phyloP scores from a whole-genome alignment of 53 echinoderm and acorn worm species.

The Apostichopus leukothele region DNA sequence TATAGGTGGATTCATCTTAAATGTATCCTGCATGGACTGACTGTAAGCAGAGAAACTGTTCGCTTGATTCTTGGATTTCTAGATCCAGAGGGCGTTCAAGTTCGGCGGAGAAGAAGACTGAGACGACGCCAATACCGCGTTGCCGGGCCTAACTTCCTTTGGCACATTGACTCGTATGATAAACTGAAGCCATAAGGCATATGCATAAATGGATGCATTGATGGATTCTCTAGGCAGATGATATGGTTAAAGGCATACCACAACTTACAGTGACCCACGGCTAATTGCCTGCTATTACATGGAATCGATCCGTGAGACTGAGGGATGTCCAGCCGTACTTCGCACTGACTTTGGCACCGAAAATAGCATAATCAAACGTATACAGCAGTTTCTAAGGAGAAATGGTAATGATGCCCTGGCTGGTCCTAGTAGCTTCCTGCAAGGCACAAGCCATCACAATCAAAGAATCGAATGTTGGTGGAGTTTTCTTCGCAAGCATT shows the following conservation, averaged over 20 bases:
- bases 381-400: conserved; percentile 53
- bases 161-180: conserved; percentile 61
- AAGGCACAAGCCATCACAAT: conserved; percentile 55
- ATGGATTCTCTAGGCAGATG: conserved; percentile 54
- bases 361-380: conserved; percentile 19
- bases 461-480: conserved; percentile 73
- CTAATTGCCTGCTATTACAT: conserved; percentile 60
- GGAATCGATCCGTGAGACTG: conserved; percentile 1
- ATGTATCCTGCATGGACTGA: conserved; percentile 5
- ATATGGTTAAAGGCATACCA: conserved; percentile 54
- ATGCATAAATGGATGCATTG: conserved; percentile 31
- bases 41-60: conserved; percentile 28
- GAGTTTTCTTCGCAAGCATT: conserved; percentile 59
- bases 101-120: conserved; percentile 46
- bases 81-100: conserved; percentile 56
- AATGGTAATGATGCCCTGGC: conserved; percentile 33
- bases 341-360: conserved; percentile 50
- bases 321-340: conserved; percentile 50
- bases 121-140: conserved; percentile 45
- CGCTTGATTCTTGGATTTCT: conserved; percentile 25
- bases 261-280: conserved; percentile 59
- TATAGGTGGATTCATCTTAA: conserved; percentile 42
- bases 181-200: conserved; percentile 48
- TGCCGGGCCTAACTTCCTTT: conserved; percentile 56
- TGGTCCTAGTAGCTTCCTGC: conserved; percentile 34